Evolutionary conservation across 2,797 vertebrate species (phyloP).

Genomic region (Helicolenus hilgendorfi): DNA sequence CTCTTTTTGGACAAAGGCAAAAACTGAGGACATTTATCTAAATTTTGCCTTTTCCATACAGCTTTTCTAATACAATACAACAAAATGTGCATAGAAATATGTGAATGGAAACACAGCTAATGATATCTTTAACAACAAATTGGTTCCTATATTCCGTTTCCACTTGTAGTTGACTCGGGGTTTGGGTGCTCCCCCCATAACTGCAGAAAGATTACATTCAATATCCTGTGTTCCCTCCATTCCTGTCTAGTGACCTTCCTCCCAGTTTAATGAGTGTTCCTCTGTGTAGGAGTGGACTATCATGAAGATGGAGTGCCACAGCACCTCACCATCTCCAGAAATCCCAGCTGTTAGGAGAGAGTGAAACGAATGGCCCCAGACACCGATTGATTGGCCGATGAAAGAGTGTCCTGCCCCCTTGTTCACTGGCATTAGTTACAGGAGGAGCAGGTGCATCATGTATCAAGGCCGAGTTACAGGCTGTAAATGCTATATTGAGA

Average conservation of each 20-base stretch:
- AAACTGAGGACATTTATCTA: neutral
- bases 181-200: neutral
- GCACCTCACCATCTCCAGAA: slow-evolving; percentile 78
- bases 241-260: slow-evolving; percentile 42
- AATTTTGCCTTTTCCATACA: neutral
- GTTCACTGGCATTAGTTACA: slow-evolving; percentile 85
- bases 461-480: slow-evolving; percentile 36
- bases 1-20: neutral
- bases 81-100: neutral
- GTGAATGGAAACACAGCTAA: neutral
- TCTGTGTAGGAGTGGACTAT: slow-evolving; percentile 68
- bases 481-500: slow-evolving; percentile 12
- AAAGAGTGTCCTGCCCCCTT: slow-evolving; percentile 81
- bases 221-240: slow-evolving; percentile 15
- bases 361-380: slow-evolving; percentile 87
- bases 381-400: slow-evolving; percentile 85
- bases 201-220: slow-evolving; percentile 30
- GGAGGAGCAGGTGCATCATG: slow-evolving; percentile 40
- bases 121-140: neutral
- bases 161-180: neutral
- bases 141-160: neutral
- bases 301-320: slow-evolving; percentile 80
- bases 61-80: neutral
- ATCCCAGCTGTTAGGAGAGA: slow-evolving; percentile 68
- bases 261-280: slow-evolving; percentile 67